Base-by-base conservation (phyloP, 2,888 invertebrate genomes). In the Phasia obesa region DNA sequence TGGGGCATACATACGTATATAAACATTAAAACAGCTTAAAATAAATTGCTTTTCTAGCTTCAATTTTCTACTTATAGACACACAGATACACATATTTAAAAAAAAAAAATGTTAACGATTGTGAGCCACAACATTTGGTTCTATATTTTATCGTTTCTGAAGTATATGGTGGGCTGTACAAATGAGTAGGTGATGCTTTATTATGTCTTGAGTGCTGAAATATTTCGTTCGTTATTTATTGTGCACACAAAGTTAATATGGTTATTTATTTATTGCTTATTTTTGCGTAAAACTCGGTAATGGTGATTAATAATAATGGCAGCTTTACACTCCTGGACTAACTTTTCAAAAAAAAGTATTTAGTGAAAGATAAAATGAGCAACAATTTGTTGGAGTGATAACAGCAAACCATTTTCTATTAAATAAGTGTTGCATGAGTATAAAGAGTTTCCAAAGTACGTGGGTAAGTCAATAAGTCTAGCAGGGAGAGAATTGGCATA, bases 31-130 rank as follows among this genome's bases (percentile, higher is more conserved):
- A 31, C 42, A 69, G 62, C 60, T 74, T 80, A 67, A 67, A 73
- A 74, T 74, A 65, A 67, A 80, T 74, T 73, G 67, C 69, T 60
- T 60, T 76, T 27, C 59, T 49, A 27, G 67, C 47, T 74, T 74
- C 17, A 57, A 21, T 44, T 47, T 57, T 62, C 21, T 42, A 17
- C 31, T 31, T 47, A 23, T n/a, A 47, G n/a, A 23, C 55, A 19
- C 4, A 51, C 21, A 47, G n/a, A 23, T 42, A 19, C 4, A 51
- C 21, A 38, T 19, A 15, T 7, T n/a, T 5, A 31, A 21, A 21
- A 11, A 31, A 21, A 21, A 11, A 44, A 25, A 64, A 2, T 0
- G 5, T 31, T n/a, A 44, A 35, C 11, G 23, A 19, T 55, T 42
- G 3, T 15, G 17, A 31, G 2, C 1, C 42, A 31, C 17, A 35